phyloP scores from a whole-genome alignment of 2,888 invertebrate species.

The Xanthia icteritia region DNA sequence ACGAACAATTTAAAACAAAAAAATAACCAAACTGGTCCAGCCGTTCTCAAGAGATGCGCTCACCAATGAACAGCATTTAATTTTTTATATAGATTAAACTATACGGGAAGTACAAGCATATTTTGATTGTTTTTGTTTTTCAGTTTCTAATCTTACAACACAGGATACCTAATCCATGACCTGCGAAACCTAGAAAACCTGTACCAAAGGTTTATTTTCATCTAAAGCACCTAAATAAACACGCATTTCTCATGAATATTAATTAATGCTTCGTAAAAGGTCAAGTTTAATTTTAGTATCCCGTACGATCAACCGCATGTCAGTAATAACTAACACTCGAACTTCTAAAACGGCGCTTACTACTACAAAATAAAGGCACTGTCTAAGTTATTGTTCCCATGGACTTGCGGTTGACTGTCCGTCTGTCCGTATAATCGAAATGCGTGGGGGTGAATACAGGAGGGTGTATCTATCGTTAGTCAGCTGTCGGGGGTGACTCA shows the following conservation, averaged over 20 bases:
- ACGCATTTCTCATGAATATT: constrained; percentile 38
- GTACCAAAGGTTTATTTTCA: not conserved
- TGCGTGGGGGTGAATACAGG: constrained; percentile 57
- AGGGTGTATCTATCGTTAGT: constrained; percentile 64
- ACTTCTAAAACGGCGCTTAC: not conserved
- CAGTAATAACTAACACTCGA: not conserved
- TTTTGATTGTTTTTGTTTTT: not conserved
- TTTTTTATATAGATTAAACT: no score
- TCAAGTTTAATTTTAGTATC: constrained; percentile 67
- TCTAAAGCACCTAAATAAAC: constrained; percentile 1
- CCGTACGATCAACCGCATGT: constrained; percentile 2
- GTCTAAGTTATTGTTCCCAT: not conserved
- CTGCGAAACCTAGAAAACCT: not conserved
- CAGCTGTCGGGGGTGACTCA: constrained; percentile 70
- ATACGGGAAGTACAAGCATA: not conserved
- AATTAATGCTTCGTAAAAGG: constrained; percentile 49
- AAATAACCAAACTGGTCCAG: no score
- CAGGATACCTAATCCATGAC: not conserved
- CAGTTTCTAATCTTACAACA: not conserved
- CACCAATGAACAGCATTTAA: no score
- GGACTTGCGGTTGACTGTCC: constrained; percentile 27
- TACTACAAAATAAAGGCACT: not conserved
- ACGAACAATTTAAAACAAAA: no score
- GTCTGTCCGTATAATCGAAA: constrained; percentile 47
- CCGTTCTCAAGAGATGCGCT: no score